Conservation (phyloP, 2,113 vertebrate species). For the Ceyx melanurus region DNA sequence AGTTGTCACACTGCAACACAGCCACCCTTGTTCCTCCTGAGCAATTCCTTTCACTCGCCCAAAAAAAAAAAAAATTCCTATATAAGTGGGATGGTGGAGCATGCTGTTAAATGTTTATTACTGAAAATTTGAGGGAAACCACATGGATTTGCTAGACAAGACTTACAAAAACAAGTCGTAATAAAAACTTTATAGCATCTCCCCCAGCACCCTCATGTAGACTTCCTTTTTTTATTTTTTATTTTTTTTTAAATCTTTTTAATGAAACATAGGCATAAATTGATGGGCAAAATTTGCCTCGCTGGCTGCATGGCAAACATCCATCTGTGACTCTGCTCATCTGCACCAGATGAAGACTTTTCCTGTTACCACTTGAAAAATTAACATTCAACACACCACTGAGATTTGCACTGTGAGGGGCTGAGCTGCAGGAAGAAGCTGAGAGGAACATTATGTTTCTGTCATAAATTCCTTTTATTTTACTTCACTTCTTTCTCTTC, state of each 20-base stretch:
- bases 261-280: background rate
- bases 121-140: slow-evolving; percentile 31
- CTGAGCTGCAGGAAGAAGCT: background rate
- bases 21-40: background rate
- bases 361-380: background rate
- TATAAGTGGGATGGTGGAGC: background rate
- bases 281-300: background rate
- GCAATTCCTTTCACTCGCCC: background rate
- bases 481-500: background rate
- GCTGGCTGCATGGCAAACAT: background rate
- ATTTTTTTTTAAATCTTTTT: background rate
- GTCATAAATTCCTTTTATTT: background rate
- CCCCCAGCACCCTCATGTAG: background rate
- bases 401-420: background rate
- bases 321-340: background rate
- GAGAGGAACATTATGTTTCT: background rate
- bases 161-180: background rate
- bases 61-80: background rate
- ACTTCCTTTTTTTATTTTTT: background rate
- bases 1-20: background rate
- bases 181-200: slow-evolving; percentile 31
- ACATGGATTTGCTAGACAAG: slow-evolving; percentile 21
- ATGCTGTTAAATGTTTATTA: slow-evolving; percentile 28
- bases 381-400: background rate
- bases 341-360: background rate